Conservation (phyloP, 2,113 vertebrate genomes). For the Anguilla rostrata region DNA sequence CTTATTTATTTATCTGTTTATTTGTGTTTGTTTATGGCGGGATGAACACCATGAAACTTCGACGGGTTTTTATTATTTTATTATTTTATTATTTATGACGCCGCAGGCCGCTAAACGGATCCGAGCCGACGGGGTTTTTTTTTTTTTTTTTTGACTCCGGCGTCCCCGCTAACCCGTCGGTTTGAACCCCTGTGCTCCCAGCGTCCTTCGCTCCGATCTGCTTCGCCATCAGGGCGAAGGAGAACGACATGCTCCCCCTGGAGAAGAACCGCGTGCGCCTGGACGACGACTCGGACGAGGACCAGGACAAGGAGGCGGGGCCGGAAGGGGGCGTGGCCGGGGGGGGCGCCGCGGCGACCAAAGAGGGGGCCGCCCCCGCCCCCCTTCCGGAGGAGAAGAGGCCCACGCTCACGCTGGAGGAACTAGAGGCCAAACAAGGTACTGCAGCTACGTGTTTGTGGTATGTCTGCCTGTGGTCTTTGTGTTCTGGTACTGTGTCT, state of each 20-base stretch:
- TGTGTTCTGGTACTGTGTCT: too few species aligned
- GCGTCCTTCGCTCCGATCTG: slow-evolving; percentile 95
- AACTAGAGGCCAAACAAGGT: slow-evolving; percentile 97
- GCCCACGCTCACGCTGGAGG: slow-evolving; percentile 85
- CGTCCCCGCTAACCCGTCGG: background rate
- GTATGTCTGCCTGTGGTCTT: too few species aligned
- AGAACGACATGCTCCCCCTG: slow-evolving; percentile 91
- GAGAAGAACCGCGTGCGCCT: slow-evolving; percentile 94
- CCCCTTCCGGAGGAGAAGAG: slow-evolving; percentile 80
- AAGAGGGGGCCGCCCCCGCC: slow-evolving; percentile 54
- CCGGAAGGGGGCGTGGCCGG: slow-evolving; percentile 62
- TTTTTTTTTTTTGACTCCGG: slow-evolving; percentile 11
- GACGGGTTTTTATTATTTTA: too few species aligned
- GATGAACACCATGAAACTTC: too few species aligned
- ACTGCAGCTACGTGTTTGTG: slow-evolving; percentile 20
- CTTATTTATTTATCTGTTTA: background rate
- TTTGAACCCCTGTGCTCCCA: slow-evolving; percentile 54
- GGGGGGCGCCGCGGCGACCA: slow-evolving; percentile 49
- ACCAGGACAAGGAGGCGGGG: slow-evolving; percentile 75
- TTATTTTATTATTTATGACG: too few species aligned
- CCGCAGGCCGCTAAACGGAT: background rate
- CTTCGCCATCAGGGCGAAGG: slow-evolving; percentile 95
- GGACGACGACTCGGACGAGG: slow-evolving; percentile 93
- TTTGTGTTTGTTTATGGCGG: background rate
- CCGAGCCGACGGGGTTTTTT: background rate